Base-by-base conservation (phyloP, 2,888 invertebrate species). In the Callyntrura guangdongensis region DNA sequence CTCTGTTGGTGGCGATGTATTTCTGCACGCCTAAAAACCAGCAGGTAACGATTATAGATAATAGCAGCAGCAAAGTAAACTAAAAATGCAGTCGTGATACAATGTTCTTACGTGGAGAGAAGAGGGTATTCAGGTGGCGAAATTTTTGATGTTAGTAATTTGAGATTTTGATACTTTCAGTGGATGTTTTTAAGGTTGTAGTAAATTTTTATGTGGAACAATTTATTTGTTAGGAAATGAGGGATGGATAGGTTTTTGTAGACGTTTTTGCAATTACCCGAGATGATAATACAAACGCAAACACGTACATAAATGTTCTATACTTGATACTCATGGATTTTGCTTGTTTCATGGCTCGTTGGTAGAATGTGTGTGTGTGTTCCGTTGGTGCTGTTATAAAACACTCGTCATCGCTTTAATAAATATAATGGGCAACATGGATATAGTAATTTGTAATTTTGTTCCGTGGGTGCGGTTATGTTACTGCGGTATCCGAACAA, bases 181-280 rank as follows among this genome's bases (percentile, higher is more conserved):
- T 27, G 1, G 9, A 17, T n/a, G 83, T 17, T 85, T 72, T 74
- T 69, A 27, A 53, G 36, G 36, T n/a, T 27, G 69, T 81, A 67
- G 67, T 87, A 81, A 79, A 87, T 69, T 77, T 86, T 87, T 79
- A 87, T 87, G 87, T 27, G 45, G 3, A 27, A 47, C 64, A 87
- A 81, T 87, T 81, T 87, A 25, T 64, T 56, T 74, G 74, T 22
- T 74, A 20, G 22, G 56, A 17, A 53, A 22, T 36, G 53, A n/a
- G 22, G 45, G 49, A 49, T 74, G 74, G 49, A 74, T 74, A 14
- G 47, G 12, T 49, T 49, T 72, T 36, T 36, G 61, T 79, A 77
- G 77, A 64, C 64, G 49, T 79, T 86, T 36, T 49, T 17, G 77
- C 86, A 56, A 77, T 86, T 79, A 86, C 72, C 4, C 64, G 49